A percentile compares a stretch with the other conserved stretches of the same genome.
Evolutionary conservation across 1,140 invertebrate genomes (phyloP).

Genomic region (Drosophila equinoxialis): DNA sequence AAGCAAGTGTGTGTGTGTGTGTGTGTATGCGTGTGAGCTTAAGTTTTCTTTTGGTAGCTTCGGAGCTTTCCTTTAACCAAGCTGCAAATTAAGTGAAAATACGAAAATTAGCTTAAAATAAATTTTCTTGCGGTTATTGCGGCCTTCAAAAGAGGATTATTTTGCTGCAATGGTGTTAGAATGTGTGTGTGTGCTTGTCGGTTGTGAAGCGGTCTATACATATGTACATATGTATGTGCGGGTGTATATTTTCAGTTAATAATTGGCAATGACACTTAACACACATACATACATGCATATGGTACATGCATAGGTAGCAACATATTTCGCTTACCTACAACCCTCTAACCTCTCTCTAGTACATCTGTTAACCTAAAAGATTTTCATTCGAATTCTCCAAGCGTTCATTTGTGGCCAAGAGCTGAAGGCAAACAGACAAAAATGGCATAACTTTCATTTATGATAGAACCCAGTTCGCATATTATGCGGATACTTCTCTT

Average conservation of each 20-base stretch:
- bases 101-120: conserved; percentile 80
- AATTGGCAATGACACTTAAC: conserved; percentile 60
- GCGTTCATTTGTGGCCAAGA: conserved; percentile 66
- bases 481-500: conserved; percentile 56
- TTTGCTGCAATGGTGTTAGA: conserved; percentile 9
- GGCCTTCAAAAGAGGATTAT: conserved; percentile 69
- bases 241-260: conserved; percentile 41
- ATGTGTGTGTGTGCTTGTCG: not conserved
- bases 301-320: not conserved
- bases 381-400: conserved; percentile 53
- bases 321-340: not conserved
- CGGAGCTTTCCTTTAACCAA: conserved; percentile 21
- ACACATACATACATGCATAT: conserved; percentile 12
- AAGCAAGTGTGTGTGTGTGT: conserved; percentile 27
- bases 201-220: not conserved
- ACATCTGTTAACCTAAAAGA: conserved; percentile 24
- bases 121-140: conserved; percentile 56
- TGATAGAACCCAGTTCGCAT: conserved; percentile 70
- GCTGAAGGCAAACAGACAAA: conserved; percentile 11
- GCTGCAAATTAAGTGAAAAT: conserved; percentile 78
- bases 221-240: not conserved
- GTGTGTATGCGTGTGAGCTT: conserved; percentile 27
- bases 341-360: not conserved
- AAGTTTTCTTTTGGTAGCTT: conserved; percentile 29
- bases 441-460: conserved; percentile 75